Evolutionary conservation across 1,140 invertebrate species (phyloP), one percentile per base, ranked within the genome.

Genomic region (Latrodectus geometricus): DNA sequence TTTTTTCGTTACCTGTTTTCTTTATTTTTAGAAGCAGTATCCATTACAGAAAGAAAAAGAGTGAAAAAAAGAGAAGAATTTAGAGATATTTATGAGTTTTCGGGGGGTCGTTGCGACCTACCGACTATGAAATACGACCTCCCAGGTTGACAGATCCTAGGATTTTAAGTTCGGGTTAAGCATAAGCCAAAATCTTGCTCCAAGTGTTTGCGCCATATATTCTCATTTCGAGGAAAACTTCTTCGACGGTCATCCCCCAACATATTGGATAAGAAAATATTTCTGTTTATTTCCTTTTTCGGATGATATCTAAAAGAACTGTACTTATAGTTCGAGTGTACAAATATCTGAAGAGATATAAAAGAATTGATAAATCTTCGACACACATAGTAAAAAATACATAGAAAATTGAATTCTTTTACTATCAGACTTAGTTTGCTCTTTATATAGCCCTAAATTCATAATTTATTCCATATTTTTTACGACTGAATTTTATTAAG

Each of bases 91-190:
- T 73, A 73, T 72, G 80, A 48, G 69, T 17, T 82, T 73, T 73
- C 9, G 11, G n/a, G 21, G 70, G 23, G 80, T 73, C 66, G 76
- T 35, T 11, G 61, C 8, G 61, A 23, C n/a, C 76, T 23, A 48
- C 17, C 50, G 69, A 49, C 48, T 82, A 82, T 82, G 80, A 82
- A 74, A 82, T 82, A 74, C 69, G 12, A 73, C 68, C 69, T 82
- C 35, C 52, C 56, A 69, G 61, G 69, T 82, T 82, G 80, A 82
- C 69, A 82, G 80, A 82, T 82, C 80, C 69, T 7, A 5, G 80
- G 80, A 73, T 82, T 82, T 82, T 72, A 78, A 73, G 54, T 73
- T 66, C 14, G 69, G 80, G 80, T 82, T 82, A 82, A 82, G 80
- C 80, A 69, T n/a, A n/a, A n/a, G 56, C 56, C 7, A 9, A 50